These are phyloP conservation scores for Aleadryas rufinucha DNA, from an alignment of 2,113 vertebrate genomes.

Conservation along the genomic window DNA sequence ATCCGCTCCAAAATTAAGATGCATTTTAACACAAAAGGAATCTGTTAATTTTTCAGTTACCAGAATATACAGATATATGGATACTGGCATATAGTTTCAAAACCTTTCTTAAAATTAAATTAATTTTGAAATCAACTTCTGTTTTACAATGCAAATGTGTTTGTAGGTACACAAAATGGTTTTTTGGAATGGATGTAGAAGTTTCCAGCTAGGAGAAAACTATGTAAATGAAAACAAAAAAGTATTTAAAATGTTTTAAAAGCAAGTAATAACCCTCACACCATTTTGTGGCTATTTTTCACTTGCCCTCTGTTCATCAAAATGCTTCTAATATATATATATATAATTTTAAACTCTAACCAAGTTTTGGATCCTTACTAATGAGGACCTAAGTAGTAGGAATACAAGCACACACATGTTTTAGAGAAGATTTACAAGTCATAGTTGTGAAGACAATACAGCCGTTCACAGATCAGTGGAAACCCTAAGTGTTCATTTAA, in stretches of 20 bases:
- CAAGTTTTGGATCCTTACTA: background rate
- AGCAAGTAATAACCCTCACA: background rate
- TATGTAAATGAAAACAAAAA: background rate
- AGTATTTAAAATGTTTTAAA: background rate
- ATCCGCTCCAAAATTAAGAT: background rate
- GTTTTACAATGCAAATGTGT: background rate
- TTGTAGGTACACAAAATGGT: background rate
- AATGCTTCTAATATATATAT: background rate
- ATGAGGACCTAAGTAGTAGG: background rate
- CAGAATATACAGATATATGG: background rate
- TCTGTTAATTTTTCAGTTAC: background rate
- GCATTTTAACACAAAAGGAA: background rate
- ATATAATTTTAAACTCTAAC: background rate
- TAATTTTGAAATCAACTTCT: background rate
- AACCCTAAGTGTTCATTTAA: slow-evolving; percentile 80
- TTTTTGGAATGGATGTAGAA: background rate
- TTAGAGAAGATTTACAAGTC: slow-evolving; percentile 70
- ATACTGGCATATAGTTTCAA: background rate
- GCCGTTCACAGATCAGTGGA: slow-evolving; percentile 73
- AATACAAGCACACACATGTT: background rate
- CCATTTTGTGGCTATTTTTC: background rate
- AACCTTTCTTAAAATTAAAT: background rate
- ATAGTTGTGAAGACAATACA: slow-evolving; percentile 46
- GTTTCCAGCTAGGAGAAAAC: background rate
- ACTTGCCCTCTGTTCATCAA: background rate